Evolutionary conservation across 2,888 invertebrate species (phyloP), one percentile per base, ranked within the genome.

Genomic region (Phanerotoma sp.): DNA sequence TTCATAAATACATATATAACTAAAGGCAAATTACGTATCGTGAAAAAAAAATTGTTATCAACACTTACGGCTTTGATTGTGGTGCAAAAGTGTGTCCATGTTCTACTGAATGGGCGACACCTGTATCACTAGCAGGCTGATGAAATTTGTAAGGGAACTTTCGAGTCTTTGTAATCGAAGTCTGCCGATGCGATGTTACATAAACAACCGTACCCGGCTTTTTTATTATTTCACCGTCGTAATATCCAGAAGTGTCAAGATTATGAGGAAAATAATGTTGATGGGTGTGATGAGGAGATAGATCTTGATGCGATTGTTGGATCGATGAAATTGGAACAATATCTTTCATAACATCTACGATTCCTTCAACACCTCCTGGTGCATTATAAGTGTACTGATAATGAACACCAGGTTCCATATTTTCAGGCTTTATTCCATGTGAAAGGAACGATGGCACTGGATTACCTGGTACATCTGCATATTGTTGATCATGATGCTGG

Each of bases 101-200:
- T 25, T 60, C 48, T 18, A 61, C 33, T 28, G 38, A 57, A 57
- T 60, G 58, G 37, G n/a, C n/a, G n/a, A 49, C 51, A 28, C 52
- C 37, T 10, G 37, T 54, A 25, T 57, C 58, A 30, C 56, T 40
- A 13, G 44, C 46, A 5, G 63, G 62, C n/a, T 71, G 66, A 57
- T 69, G 62, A 60, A 65, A 62, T 21, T 65, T 58, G 56, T 71
- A 71, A 4, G 73, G 73, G 22, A 66, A 67, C 30, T 71, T 68
- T 21, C 64, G 61, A n/a, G 65, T 68, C 40, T 62, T 63, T 13
- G 62, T 63, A 10, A 56, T 40, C 33, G 60, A 57, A 7, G 64
- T 56, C 47, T 62, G 60, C 9, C 57, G 60, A 56, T 62, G 64
- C 4, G 62, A 58, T 5, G 62, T 62, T 1, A 66, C 47, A 45